Evolutionary conservation across 2,113 vertebrate genomes (phyloP).

Genomic region (Vidua macroura): DNA sequence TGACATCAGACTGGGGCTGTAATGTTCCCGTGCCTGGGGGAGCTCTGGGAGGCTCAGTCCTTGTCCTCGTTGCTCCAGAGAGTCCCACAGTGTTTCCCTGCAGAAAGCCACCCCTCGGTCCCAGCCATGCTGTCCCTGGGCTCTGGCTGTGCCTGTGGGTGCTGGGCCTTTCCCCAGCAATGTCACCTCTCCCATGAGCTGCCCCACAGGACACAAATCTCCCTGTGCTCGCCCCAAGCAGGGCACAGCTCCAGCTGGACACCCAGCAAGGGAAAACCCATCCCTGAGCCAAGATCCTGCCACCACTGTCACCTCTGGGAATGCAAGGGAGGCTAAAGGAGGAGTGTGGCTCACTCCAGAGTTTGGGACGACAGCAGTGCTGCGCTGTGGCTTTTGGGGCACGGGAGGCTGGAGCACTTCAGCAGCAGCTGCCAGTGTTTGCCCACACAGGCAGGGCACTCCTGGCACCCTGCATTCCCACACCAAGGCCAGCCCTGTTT

Average conservation of each 20-base stretch:
- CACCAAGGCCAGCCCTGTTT: not conserved
- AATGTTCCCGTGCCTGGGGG: not conserved
- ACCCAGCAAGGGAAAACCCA: not conserved
- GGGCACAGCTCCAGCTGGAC: not conserved
- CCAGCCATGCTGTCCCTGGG: not conserved
- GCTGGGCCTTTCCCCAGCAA: not conserved
- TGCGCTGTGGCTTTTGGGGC: not conserved
- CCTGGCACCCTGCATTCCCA: not conserved
- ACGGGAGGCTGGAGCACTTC: not conserved
- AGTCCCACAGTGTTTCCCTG: not conserved
- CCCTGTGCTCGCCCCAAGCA: not conserved
- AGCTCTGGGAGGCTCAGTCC: not conserved
- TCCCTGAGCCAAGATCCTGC: not conserved
- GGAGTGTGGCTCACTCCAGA: fast-evolving
- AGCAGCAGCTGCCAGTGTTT: not conserved
- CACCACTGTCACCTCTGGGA: not conserved
- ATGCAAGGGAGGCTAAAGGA: not conserved
- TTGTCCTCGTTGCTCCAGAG: not conserved
- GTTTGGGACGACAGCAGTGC: not conserved
- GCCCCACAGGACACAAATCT: fast-evolving
- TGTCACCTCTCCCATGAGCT: not conserved
- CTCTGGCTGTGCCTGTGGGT: not conserved
- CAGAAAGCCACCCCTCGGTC: not conserved
- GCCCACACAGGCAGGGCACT: not conserved
- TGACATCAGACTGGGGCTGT: conserved; percentile 29